These are phyloP conservation scores for Eurytoma adleriae DNA, from an alignment of 2,888 invertebrate species.

Conservation along the genomic window DNA sequence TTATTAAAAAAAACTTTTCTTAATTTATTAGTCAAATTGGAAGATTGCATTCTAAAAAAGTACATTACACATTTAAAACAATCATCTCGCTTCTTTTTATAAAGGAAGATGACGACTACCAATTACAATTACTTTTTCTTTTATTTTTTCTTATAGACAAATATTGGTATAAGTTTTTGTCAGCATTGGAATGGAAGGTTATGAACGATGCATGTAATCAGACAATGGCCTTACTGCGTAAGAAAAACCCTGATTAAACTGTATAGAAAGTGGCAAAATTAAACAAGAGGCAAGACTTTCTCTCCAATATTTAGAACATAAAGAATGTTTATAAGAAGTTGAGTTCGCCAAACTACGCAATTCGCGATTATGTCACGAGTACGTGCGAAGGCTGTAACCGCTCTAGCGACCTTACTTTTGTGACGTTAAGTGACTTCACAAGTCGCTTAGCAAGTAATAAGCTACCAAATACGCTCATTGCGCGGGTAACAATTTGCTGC, in stretches of 20 bases:
- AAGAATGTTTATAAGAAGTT: slow-evolving; percentile 43
- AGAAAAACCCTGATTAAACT: slow-evolving; percentile 13
- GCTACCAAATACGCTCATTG: background rate
- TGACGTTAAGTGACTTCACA: background rate
- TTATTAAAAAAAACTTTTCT: too few relatives aligned
- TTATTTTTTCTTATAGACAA: too few relatives aligned
- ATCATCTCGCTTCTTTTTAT: too few relatives aligned
- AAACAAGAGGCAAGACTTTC: slow-evolving; percentile 45
- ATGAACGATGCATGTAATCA: slow-evolving; percentile 1
- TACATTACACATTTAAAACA: background rate
- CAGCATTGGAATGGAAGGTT: background rate
- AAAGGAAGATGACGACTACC: too few relatives aligned
- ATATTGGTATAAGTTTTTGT: background rate
- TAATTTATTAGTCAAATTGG: too few relatives aligned
- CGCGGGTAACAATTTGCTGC: too few relatives aligned
- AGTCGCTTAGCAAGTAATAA: background rate
- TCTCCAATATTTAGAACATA: slow-evolving; percentile 44
- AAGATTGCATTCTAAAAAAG: background rate
- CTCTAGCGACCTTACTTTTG: background rate
- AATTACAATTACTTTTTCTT: too few relatives aligned
- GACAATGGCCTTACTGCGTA: background rate
- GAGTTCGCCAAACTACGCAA: slow-evolving; percentile 37
- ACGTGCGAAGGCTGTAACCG: slow-evolving; percentile 25
- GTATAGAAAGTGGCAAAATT: background rate
- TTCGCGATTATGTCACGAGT: slow-evolving; percentile 48